Evolutionary conservation across 2,888 invertebrate species (phyloP), one percentile per base, ranked within the genome.

Genomic region (Cheilosia urbana): DNA sequence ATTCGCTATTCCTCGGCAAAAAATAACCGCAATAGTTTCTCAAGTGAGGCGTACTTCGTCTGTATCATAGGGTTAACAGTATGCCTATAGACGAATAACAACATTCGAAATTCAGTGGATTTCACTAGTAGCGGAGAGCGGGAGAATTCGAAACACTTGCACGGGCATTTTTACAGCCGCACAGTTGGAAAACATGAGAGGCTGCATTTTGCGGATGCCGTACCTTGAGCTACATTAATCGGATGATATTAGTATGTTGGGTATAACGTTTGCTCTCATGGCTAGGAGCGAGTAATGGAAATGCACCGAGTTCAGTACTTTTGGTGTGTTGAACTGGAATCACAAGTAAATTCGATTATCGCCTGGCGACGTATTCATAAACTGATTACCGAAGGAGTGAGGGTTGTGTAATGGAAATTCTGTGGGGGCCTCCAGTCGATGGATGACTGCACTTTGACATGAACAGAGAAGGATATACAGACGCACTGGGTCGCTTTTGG

Each of bases 311-410:
- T 42, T 45, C 15, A 27, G 27, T 45, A 57, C 57, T 45, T 51
- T 72, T 24, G 68, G 72, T 78, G 62, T 47, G 49, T 78, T 66
- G 72, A 62, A 55, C 78, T 6, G 51, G 66, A 78, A 78, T 83
- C 73, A 78, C 71, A 72, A 77, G 72, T 72, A 77, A 82, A 82
- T 77, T 82, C 66, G 82, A 82, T 82, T 82, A 82, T 77, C 65
- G 51, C 45, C 21, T 71, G 57, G 63, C 69, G 68, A 57, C 42
- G 82, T 66, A 77, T 66, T 82, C 71, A 72, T 82, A 82, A 82
- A 71, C 71, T 71, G 77, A 57, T 55, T 82, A 13, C 13, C 37
- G 37, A 37, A 37, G 11, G 11, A 34, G 34, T 37, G 34, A 37
- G 4, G 13, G 37, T 11, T 37, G 34, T 37, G 34, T 13, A 37